Base-by-base conservation (phyloP, 2,797 vertebrate species). In the Microctenopoma steveboyesi region DNA sequence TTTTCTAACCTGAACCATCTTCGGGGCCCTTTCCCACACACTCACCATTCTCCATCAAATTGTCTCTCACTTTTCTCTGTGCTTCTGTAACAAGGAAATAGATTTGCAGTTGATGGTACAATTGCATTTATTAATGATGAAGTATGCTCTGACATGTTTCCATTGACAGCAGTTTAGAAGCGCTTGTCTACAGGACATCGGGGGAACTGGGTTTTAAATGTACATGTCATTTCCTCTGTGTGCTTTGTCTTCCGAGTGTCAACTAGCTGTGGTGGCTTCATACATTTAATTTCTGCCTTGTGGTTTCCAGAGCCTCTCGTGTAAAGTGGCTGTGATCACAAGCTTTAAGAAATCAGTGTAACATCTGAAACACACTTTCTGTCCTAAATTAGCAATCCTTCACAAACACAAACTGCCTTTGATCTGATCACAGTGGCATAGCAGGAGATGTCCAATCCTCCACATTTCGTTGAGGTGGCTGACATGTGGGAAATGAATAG, bases 391-490 rank as follows among this genome's bases (percentile, higher is more conserved):
- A 66, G 64, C 33, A 50, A 54, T 64, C 6, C 47, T 71, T 69
- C 42, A 42, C 33, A 48, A 72, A 66, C 53, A 22, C 61, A 49
- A 81, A 57, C 50, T 64, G 35, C 52, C 72, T 89, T 83, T 82
- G 55, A 87, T 84, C 71, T 43, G 64, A 70, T 65, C 25, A 7
- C 47, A 10, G 40, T 18, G 64, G 80, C 67, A 61, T 37, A 4
- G 33, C 63, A 68, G 83, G 72, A 78, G 22, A 76, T 43, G 55
- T 76, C 73, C 74, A 64, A 51, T 86, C 81, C 84, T 70, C 60
- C 61, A 30, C 68, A 65, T 78, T 80, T 72, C 12, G n/a, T 33
- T 7, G 43, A 81, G 71, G 65, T 78, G 71, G 53, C 53, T 37
- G 53, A 72, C 74, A 71, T 73, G 78, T 57, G 59, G 73, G 37